Conservation (phyloP, 2,888 invertebrate genomes). For the Dryadula phaetusa region DNA sequence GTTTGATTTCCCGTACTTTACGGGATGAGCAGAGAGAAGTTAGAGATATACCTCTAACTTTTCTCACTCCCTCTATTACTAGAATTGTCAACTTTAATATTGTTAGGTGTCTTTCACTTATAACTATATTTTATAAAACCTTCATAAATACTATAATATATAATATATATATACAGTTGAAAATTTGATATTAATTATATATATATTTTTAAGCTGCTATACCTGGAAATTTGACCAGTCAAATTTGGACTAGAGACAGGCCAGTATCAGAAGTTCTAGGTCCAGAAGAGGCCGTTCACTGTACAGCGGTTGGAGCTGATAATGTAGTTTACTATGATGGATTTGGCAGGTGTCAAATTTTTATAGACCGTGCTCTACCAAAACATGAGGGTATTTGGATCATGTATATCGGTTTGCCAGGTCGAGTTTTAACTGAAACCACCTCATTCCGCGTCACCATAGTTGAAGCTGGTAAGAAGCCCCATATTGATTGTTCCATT, state of each 20-base stretch:
- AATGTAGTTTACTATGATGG: constrained; percentile 57
- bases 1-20: no score
- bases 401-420: constrained; percentile 56
- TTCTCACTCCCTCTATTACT: no score
- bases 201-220: constrained; percentile 18
- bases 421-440: constrained; percentile 56
- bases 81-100: no score
- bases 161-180: no score
- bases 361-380: constrained; percentile 54
- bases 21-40: no score
- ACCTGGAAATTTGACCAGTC: not conserved
- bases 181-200: no score
- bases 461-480: constrained; percentile 53
- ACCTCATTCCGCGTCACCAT: constrained; percentile 55
- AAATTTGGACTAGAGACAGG: constrained; percentile 51
- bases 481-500: not conserved
- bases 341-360: constrained; percentile 65
- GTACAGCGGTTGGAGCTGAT: constrained; percentile 56
- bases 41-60: no score
- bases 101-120: no score
- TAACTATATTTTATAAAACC: no score
- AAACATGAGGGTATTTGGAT: constrained; percentile 64
- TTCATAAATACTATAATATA: no score
- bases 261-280: constrained; percentile 57
- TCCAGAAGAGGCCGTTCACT: constrained; percentile 64